Percentiles rank a stretch among this genome's conserved stretches.
These are phyloP conservation scores for Hypsibius dujardini DNA, from an alignment of 1,140 invertebrate species.

Conservation along the genomic window DNA sequence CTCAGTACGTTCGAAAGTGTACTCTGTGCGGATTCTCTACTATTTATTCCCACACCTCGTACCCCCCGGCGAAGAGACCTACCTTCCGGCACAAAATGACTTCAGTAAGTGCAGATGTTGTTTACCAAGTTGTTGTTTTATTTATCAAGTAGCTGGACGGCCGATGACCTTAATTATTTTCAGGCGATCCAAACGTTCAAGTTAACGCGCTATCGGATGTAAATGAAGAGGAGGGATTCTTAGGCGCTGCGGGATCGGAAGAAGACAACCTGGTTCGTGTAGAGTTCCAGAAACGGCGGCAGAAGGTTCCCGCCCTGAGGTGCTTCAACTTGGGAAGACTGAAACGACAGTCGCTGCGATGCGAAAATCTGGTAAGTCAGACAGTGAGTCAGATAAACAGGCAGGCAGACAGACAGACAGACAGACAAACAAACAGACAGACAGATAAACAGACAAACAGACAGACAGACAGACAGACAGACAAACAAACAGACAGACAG, in stretches of 20 bases:
- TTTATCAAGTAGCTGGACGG: no score
- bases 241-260: background rate
- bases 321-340: background rate
- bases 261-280: background rate
- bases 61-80: slow-evolving; percentile 8
- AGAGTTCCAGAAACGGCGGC: slow-evolving; percentile 15
- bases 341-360: background rate
- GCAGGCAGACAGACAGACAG: no score
- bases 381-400: background rate
- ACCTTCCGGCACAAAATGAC: slow-evolving; percentile 10
- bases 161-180: no score
- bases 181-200: no score
- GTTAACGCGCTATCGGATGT: background rate
- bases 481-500: no score
- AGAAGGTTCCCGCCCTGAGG: background rate
- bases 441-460: no score
- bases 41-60: slow-evolving; percentile 12
- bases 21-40: background rate
- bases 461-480: no score
- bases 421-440: no score
- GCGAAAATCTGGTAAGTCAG: slow-evolving; percentile 5
- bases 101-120: background rate
- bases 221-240: background rate
- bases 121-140: no score
- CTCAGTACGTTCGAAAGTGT: slow-evolving; percentile 9